Base-by-base conservation (phyloP, 37 sponge, comb jelly and placozoan genomes). In the Petrosia ficiformis region DNA sequence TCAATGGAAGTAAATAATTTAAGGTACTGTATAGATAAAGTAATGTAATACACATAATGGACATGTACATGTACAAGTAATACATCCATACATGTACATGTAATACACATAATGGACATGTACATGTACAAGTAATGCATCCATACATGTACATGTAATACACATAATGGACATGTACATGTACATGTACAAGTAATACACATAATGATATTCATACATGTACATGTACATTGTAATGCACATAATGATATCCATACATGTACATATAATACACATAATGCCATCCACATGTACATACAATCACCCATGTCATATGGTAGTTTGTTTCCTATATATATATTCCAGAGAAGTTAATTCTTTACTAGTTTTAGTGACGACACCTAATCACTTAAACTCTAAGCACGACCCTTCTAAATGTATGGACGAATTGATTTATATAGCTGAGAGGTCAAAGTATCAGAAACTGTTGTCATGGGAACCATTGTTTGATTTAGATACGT, bases 401-500 rank as follows among this genome's bases (percentile, higher is more conserved):
- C 86, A 86, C 42, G 80, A 79, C 30, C 86, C 86, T 1, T 28
- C 25, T 69, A n/a, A 67, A n/a, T 86, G 74, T 74, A 35, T 86
- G 71, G 70, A 79, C 48, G 56, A 39, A 21, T 44, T 86, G 19
- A 67, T 59, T 31, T 2, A 22, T 16, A 44, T 86, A 11, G 75
- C 86, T 4, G 28, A 79, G 28, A 57, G 58, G 28, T 86, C 86
- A 79, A 78, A 68, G 3, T 86, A 86, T 40, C 80, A 86, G 70
- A 86, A 86, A 73, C 31, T 86, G 38, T 67, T 86, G 75, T 66
- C 38, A 39, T 86, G 80, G 80, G 80, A 78, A 34, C 86, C 86
- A 19, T 30, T 86, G 61, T 28, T 86, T 42, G 80, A 68, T 41
- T 63, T 86, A 67, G 70, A 43, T 30, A 22, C 30, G 24, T 16